Evolutionary conservation across 92 coral and sea anemone species (phyloP).

Genomic region (Siderastrea radians): DNA sequence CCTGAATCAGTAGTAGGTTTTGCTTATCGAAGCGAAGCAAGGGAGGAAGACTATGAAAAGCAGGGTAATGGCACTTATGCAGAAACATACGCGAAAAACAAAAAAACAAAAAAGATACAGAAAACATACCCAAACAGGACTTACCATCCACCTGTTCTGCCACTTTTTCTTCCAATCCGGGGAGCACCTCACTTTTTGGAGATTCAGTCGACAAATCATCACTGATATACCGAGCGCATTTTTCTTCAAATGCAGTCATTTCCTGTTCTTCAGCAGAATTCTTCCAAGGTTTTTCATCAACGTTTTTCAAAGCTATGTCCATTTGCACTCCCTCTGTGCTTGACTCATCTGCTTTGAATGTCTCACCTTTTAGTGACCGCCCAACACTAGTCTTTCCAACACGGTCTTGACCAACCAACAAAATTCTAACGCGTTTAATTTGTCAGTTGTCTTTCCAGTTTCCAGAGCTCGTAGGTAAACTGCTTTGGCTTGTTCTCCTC

Average conservation of each 20-base stretch:
- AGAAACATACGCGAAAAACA: too few relatives aligned
- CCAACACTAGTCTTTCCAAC: conserved; percentile 36
- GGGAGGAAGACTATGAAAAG: too few relatives aligned
- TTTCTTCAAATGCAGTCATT: conserved; percentile 17
- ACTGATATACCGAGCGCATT: conserved; percentile 13
- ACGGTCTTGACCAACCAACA: conserved; percentile 38
- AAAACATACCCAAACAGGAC: too few relatives aligned
- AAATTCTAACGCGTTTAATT: conserved; percentile 12
- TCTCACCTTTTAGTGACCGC: conserved; percentile 28
- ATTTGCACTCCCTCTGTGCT: conserved; percentile 37
- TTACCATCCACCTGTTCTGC: neutral
- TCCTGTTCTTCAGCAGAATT: neutral
- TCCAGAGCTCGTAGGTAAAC: conserved; percentile 20
- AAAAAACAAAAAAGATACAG: too few relatives aligned
- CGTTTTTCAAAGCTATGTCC: neutral
- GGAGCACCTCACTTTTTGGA: too few relatives aligned
- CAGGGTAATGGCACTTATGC: too few relatives aligned
- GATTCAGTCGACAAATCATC: neutral
- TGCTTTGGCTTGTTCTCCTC: conserved; percentile 12
- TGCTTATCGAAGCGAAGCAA: too few relatives aligned
- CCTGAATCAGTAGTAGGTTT: too few relatives aligned
- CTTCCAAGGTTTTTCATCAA: conserved; percentile 18
- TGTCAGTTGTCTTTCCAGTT: conserved; percentile 14
- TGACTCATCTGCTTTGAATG: neutral
- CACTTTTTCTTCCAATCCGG: neutral